These are phyloP conservation scores for Rotaria socialis DNA, from an alignment of 2,888 invertebrate species.

Conservation along the genomic window DNA sequence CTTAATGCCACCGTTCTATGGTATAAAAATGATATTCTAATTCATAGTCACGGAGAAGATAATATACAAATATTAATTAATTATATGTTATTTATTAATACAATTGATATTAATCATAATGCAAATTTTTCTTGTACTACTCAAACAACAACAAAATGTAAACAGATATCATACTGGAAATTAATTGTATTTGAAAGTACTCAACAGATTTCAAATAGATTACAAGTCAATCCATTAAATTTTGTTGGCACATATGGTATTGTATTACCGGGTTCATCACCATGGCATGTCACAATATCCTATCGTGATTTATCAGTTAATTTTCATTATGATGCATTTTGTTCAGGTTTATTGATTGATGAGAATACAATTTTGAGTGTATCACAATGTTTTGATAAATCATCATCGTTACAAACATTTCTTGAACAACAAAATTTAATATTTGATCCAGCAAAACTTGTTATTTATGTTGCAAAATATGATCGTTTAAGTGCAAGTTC, in stretches of 20 bases:
- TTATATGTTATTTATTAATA: conserved; percentile 22
- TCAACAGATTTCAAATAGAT: background rate
- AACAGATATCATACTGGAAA: background rate
- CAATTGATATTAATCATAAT: background rate
- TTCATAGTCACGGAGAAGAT: background rate
- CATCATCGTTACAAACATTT: background rate
- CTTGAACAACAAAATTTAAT: background rate
- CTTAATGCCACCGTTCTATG: background rate
- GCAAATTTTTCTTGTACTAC: background rate
- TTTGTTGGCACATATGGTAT: background rate
- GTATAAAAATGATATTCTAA: background rate
- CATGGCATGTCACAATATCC: conserved; percentile 6
- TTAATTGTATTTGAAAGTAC: conserved; percentile 7
- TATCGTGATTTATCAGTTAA: background rate
- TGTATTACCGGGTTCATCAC: background rate
- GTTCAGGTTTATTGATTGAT: background rate
- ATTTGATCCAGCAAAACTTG: background rate
- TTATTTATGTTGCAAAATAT: background rate
- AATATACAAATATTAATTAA: background rate
- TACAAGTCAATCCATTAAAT: background rate
- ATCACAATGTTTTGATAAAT: background rate
- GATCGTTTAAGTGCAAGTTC: background rate
- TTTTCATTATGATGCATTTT: conserved; percentile 20
- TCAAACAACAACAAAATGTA: conserved; percentile 11
- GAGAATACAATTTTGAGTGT: conserved; percentile 7